A percentile compares a stretch with the other conserved stretches of the same genome.
Conservation (phyloP, 2,888 invertebrate genomes). For the Theretra japonica region DNA sequence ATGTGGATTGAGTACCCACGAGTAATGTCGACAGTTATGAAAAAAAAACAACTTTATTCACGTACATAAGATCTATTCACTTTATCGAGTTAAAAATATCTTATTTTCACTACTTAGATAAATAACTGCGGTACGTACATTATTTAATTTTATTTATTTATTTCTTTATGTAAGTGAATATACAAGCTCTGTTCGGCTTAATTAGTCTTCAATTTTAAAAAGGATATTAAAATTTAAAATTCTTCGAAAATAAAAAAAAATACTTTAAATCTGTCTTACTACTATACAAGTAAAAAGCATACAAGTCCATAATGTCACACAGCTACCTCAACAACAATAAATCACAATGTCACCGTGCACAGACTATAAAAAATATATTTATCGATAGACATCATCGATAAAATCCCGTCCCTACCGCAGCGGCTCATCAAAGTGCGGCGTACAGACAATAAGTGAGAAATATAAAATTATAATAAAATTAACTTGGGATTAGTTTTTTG, state of each 20-base stretch:
- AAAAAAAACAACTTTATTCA: neutral
- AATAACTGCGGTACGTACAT: too few relatives aligned
- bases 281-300: neutral
- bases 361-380: constrained; percentile 4
- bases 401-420: constrained; percentile 61
- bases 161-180: too few relatives aligned
- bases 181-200: neutral
- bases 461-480: constrained; percentile 85
- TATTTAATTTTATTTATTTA: too few relatives aligned
- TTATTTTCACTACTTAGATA: too few relatives aligned
- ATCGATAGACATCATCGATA: constrained; percentile 36
- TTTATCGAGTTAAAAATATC: too few relatives aligned
- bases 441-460: constrained; percentile 82
- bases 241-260: too few relatives aligned
- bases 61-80: too few relatives aligned
- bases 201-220: neutral
- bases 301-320: neutral
- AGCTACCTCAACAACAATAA: neutral
- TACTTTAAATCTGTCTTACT: neutral
- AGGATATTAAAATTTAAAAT: too few relatives aligned
- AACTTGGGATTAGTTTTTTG: constrained; percentile 44
- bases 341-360: neutral
- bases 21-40: constrained; percentile 6
- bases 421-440: constrained; percentile 79
- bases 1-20: neutral